These are phyloP conservation scores for Chirona hameri DNA, from an alignment of 2,888 invertebrate genomes.

Conservation along the genomic window DNA sequence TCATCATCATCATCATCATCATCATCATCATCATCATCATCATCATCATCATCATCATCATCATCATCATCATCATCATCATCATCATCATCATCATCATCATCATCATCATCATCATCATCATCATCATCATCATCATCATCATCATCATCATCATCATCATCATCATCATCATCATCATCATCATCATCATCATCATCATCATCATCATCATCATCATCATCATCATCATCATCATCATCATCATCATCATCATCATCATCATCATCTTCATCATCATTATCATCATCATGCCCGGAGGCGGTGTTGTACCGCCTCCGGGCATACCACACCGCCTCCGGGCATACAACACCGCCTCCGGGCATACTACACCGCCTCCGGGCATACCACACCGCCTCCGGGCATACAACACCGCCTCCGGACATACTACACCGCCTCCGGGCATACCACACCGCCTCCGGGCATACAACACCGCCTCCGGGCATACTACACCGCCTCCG, in stretches of 20 bases:
- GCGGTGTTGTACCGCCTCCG: no score
- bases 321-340: no score
- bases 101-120: constrained; percentile 22
- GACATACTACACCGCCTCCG: no score
- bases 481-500: no score
- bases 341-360: no score
- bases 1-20: constrained; percentile 22
- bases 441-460: no score
- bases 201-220: constrained; percentile 22
- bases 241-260: constrained; percentile 22
- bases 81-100: neutral
- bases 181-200: constrained; percentile 22
- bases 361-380: no score
- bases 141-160: constrained; percentile 22
- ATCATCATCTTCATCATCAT: constrained; percentile 9
- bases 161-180: constrained; percentile 1
- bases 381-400: no score
- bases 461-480: no score
- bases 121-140: constrained; percentile 22
- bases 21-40: constrained; percentile 22
- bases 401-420: no score
- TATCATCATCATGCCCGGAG: no score
- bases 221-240: constrained; percentile 22
- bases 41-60: constrained; percentile 1
- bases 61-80: constrained; percentile 10